phyloP scores from a whole-genome alignment of 2,797 vertebrate genomes.

The Scomberomorus guttatus region DNA sequence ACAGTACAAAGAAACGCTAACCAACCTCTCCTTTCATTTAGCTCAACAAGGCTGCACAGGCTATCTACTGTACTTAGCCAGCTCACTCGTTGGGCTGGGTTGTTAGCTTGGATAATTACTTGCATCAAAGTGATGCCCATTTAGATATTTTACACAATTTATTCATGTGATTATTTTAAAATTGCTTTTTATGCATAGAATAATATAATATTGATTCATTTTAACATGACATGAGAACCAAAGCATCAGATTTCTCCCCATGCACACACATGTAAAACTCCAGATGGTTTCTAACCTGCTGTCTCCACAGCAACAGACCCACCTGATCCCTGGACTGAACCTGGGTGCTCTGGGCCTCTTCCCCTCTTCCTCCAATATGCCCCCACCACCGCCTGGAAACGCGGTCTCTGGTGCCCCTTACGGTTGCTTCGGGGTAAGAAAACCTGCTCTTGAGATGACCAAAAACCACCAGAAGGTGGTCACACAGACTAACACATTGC shows the following conservation, averaged over 20 bases:
- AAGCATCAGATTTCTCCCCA: background rate
- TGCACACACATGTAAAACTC: background rate
- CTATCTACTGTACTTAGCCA: too few relatives aligned
- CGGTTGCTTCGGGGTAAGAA: conserved; percentile 91
- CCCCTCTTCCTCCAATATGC: conserved; percentile 92
- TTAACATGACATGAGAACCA: background rate
- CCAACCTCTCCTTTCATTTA: too few relatives aligned
- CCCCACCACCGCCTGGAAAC: conserved; percentile 91
- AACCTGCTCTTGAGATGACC: too few relatives aligned
- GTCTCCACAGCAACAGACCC: conserved; percentile 90
- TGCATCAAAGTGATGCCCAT: too few relatives aligned
- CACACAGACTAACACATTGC: background rate
- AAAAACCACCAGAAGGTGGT: too few relatives aligned
- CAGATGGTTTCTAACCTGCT: conserved; percentile 32
- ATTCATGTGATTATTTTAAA: too few relatives aligned
- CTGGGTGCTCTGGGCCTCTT: conserved; percentile 94
- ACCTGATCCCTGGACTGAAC: conserved; percentile 96
- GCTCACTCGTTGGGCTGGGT: too few relatives aligned
- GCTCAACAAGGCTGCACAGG: too few relatives aligned
- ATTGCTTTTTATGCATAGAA: too few relatives aligned
- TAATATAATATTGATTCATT: background rate
- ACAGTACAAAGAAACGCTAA: too few relatives aligned
- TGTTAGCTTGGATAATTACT: too few relatives aligned
- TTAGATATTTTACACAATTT: too few relatives aligned
- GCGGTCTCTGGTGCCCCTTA: conserved; percentile 87